phyloP scores from a whole-genome alignment of 2,888 invertebrate species.

The Reticulitermes lucifugus region DNA sequence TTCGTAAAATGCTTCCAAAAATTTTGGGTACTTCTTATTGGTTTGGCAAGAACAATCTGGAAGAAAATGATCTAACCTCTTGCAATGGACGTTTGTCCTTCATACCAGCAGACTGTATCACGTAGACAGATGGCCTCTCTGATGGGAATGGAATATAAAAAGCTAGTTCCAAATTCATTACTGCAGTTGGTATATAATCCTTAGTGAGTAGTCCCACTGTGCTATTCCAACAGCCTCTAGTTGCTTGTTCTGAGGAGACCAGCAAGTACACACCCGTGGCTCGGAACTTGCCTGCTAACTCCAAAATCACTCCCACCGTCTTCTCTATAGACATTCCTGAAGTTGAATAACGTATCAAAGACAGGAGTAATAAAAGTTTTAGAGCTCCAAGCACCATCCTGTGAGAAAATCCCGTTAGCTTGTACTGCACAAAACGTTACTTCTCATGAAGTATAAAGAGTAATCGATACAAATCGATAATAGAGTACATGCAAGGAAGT shows the following conservation, averaged over 20 bases:
- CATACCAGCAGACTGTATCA: neutral
- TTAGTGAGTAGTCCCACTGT: neutral
- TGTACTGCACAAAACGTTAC: too few relatives aligned
- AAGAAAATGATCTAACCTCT: neutral
- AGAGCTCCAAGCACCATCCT: too few relatives aligned
- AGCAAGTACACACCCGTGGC: neutral
- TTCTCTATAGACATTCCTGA: neutral
- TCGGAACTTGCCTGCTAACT: neutral
- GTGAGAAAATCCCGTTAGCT: too few relatives aligned
- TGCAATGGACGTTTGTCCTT: neutral
- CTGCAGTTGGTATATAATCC: neutral
- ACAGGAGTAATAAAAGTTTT: too few relatives aligned
- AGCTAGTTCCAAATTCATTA: neutral
- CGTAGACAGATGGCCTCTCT: neutral
- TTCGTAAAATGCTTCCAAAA: too few relatives aligned
- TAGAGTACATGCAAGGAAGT: too few relatives aligned
- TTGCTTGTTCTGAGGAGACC: neutral
- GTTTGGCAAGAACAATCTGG: neutral
- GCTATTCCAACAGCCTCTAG: neutral
- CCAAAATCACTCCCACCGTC: neutral
- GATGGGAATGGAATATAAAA: neutral
- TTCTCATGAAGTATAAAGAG: too few relatives aligned
- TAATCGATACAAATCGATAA: too few relatives aligned
- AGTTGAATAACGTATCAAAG: too few relatives aligned
- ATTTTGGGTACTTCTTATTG: too few relatives aligned